Evolutionary conservation across 2,888 invertebrate genomes (phyloP), one percentile per base, ranked within the genome.

Genomic region (Drosophila fungiperda): DNA sequence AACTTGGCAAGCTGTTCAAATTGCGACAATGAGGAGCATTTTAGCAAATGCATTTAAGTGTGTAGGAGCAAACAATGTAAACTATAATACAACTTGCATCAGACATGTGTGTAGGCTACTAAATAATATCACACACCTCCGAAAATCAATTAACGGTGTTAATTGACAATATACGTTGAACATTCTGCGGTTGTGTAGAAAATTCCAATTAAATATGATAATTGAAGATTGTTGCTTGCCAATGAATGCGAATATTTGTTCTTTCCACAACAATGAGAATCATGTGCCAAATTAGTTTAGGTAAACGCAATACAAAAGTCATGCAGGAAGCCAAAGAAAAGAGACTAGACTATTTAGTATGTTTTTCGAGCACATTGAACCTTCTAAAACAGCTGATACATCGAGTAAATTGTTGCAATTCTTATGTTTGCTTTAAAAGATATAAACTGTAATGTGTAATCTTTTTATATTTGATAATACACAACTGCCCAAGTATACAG

Each of bases 311-410:
- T n/a, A 57, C 38, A 53, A 50, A 42, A 73, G 42, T 45, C 42
- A 38, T 38, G 26, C 33, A 33, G 45, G 73, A 73, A 73, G 59
- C 66, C 45, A 73, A 66, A 72, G 60, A 61, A 73, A 53, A 45
- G 42, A 55, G 26, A 23, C 49, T 20, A 49, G n/a, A 29, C 26
- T 63, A 32, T 20, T 62, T 29, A 20, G 49, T 58, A 74, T 75
- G 26, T 35, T 42, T 68, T 32, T 49, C 26, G 26, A 64, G 75
- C 62, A 38, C 78, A 78, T 68, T 78, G 68, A 76, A 78, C 68
- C 29, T 38, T 15, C 8, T 17, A 7, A 66, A 33, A 67, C n/a
- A 60, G 26, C 7, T 26, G 8, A 49, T 17, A 45, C n/a, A 57
- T 15, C n/a, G 4, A 15, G 7, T 23, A 12, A 48, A 33, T 58